Conservation (phyloP, 2,888 invertebrate species). For the Idaea aversata region DNA sequence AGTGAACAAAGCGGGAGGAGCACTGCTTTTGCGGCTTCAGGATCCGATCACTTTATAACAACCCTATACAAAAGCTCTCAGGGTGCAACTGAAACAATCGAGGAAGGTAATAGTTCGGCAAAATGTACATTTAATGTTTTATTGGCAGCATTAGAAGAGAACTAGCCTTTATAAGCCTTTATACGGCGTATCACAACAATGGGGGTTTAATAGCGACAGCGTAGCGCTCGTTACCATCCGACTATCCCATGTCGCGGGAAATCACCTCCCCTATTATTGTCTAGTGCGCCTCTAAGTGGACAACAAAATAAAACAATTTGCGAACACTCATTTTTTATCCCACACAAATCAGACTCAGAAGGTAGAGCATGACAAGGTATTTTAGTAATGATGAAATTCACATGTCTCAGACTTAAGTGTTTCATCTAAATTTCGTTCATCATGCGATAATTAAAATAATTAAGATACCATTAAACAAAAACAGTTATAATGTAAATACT, state of each 20-base stretch:
- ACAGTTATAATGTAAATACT: conserved; percentile 19
- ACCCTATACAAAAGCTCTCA: conserved; percentile 13
- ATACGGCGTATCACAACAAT: conserved; percentile 68
- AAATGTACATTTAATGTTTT: conserved; percentile 63
- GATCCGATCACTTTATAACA: conserved; percentile 20
- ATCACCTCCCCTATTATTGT: conserved; percentile 61
- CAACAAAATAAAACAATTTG: conserved; percentile 58
- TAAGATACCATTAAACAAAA: conserved; percentile 35
- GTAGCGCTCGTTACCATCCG: conserved; percentile 60
- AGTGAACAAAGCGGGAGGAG: no score
- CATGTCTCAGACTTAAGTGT: conserved; percentile 23
- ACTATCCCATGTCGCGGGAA: conserved; percentile 58
- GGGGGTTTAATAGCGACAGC: conserved; percentile 65
- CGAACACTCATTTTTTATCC: conserved; percentile 23
- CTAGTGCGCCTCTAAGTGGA: conserved; percentile 47
- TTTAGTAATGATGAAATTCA: conserved; percentile 21
- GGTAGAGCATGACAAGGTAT: conserved; percentile 18
- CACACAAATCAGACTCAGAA: conserved; percentile 20
- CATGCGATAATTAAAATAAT: conserved; percentile 39
- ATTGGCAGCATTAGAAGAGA: conserved; percentile 65
- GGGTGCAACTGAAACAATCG: conserved; percentile 12
- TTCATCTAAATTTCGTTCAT: conserved; percentile 38
- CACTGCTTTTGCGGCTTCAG: no score
- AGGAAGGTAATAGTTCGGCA: conserved; percentile 26
- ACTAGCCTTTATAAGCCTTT: conserved; percentile 47